Conservation (phyloP, 2,888 invertebrate genomes). For the Scaptomyza tumidula region DNA sequence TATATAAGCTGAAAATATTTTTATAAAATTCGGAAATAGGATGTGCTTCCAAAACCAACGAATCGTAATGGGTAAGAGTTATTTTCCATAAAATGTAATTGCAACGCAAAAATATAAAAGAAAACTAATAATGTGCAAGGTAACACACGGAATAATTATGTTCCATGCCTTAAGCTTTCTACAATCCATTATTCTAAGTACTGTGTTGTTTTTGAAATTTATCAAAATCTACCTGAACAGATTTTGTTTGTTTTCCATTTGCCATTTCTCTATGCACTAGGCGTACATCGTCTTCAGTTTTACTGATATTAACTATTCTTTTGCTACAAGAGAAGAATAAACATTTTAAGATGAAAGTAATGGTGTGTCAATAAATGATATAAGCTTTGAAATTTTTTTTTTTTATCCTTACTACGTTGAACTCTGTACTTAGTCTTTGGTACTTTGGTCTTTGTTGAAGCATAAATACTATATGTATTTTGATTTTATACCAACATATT, state of each 20-base stretch:
- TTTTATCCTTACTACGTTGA: conserved; percentile 35
- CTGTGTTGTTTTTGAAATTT: conserved; percentile 61
- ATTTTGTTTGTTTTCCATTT: conserved; percentile 89
- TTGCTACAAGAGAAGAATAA: conserved; percentile 87
- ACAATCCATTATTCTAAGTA: conserved; percentile 41
- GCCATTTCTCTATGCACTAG: conserved; percentile 90
- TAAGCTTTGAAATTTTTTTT: conserved; percentile 8
- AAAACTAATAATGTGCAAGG: conserved; percentile 57
- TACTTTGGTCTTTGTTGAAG: conserved; percentile 13
- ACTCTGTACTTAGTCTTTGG: conserved; percentile 52
- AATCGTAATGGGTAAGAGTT: conserved; percentile 17
- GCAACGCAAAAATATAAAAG: conserved; percentile 56
- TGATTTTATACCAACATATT: not conserved
- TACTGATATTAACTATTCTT: conserved; percentile 90
- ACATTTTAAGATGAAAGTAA: conserved; percentile 68
- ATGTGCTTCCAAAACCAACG: conserved; percentile 30
- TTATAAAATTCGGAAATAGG: not conserved
- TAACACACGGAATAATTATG: conserved; percentile 55
- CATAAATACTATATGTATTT: not conserved
- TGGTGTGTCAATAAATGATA: conserved; percentile 39
- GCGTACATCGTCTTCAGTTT: conserved; percentile 90
- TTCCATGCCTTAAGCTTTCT: conserved; percentile 46
- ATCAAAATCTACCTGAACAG: conserved; percentile 88
- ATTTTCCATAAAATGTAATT: conserved; percentile 6
- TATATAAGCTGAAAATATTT: not conserved